phyloP scores from a whole-genome alignment of 2,113 vertebrate genomes.

The Halcyon senegalensis region DNA sequence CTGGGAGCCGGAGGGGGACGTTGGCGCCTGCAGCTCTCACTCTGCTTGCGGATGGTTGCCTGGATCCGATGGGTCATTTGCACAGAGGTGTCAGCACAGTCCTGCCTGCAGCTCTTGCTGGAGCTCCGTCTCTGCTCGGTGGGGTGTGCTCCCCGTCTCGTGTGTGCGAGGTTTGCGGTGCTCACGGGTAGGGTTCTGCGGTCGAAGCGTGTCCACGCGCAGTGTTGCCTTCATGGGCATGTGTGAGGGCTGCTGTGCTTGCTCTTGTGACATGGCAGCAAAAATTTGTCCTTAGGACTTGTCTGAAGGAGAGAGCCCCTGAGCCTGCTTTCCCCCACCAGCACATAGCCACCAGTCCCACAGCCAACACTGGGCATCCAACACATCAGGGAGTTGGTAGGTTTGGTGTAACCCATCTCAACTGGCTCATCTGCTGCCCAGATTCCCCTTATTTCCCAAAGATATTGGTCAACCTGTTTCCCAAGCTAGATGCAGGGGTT shows the following conservation, averaged over 20 bases:
- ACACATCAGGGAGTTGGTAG: rapidly evolving
- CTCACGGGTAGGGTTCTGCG: rapidly evolving
- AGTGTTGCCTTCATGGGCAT: background rate
- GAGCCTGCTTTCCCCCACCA: rapidly evolving
- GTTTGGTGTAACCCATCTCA: background rate
- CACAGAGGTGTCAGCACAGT: background rate
- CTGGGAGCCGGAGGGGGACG: background rate
- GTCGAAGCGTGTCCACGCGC: rapidly evolving
- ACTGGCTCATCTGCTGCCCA: background rate
- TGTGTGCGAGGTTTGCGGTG: background rate
- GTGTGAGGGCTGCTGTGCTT: rapidly evolving
- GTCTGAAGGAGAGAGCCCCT: background rate
- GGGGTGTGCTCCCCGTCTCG: background rate
- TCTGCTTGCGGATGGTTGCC: background rate
- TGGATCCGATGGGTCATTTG: background rate
- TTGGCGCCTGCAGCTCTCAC: background rate
- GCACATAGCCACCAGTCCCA: rapidly evolving
- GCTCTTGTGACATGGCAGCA: background rate
- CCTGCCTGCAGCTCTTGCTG: background rate
- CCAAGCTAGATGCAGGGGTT: background rate
- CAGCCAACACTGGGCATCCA: background rate
- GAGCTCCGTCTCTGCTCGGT: background rate
- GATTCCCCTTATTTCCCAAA: background rate
- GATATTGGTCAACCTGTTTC: background rate
- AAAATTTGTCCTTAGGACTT: background rate